phyloP scores from a whole-genome alignment of 2,888 invertebrate species.

The Andrena marginata region DNA sequence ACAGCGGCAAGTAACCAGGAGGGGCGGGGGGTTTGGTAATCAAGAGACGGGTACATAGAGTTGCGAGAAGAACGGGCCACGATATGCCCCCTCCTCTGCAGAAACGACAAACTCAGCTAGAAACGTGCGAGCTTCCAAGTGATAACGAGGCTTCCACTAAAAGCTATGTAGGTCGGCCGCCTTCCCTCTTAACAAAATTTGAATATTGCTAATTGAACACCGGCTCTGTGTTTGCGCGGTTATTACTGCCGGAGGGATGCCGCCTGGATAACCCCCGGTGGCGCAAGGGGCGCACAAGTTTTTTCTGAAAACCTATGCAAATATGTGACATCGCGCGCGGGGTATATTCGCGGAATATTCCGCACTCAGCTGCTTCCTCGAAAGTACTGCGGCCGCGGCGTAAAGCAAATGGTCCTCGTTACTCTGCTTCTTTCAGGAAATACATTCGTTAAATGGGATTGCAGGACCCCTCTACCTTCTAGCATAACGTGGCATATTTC shows the following conservation, averaged over 20 bases:
- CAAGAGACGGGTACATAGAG: conserved; percentile 13
- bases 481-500: too few relatives aligned
- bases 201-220: conserved; percentile 39
- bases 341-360: background rate
- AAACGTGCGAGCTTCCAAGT: conserved; percentile 11
- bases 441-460: too few relatives aligned
- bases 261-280: background rate
- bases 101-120: conserved; percentile 39
- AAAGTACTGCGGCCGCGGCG: too few relatives aligned
- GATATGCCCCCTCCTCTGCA: conserved; percentile 24
- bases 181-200: conserved; percentile 31
- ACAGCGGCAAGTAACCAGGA: conserved; percentile 24
- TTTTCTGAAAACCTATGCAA: conserved; percentile 18
- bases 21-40: conserved; percentile 27
- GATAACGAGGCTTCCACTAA: conserved; percentile 41
- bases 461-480: too few relatives aligned
- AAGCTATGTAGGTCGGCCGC: conserved; percentile 9
- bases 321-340: background rate
- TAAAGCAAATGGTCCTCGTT: too few relatives aligned
- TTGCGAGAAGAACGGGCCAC: conserved; percentile 13
- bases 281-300: background rate
- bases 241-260: background rate
- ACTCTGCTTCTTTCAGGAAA: too few relatives aligned
- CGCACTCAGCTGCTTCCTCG: too few relatives aligned
- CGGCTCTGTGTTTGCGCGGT: background rate